These are phyloP conservation scores for Solenopsis fugax DNA, from an alignment of 1,140 invertebrate species.

Conservation along the genomic window DNA sequence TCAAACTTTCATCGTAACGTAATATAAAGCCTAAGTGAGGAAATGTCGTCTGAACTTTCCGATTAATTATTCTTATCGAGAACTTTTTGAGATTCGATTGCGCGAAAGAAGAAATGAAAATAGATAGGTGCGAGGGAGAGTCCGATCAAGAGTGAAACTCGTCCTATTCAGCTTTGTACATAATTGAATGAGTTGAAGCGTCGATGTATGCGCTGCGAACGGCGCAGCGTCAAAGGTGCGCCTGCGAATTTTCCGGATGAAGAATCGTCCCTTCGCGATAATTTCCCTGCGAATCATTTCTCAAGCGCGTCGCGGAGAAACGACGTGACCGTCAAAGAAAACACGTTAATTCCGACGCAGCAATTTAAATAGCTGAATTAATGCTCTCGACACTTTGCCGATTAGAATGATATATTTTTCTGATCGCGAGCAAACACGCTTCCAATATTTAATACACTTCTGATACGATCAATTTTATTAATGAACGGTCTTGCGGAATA, in stretches of 20 bases:
- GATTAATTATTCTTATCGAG: not conserved
- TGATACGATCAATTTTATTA: constrained; percentile 7
- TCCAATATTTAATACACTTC: constrained; percentile 4
- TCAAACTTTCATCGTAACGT: not conserved
- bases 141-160: constrained; percentile 47
- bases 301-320: not conserved
- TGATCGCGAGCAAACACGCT: not conserved
- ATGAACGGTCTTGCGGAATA: constrained; percentile 5
- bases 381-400: not conserved
- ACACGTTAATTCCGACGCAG: constrained; percentile 30
- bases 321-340: constrained; percentile 38
- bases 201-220: constrained; percentile 33
- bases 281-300: constrained; percentile 49
- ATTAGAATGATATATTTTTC: not conserved
- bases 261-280: constrained; percentile 43
- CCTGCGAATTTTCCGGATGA: constrained; percentile 54
- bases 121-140: not conserved
- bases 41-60: constrained; percentile 2
- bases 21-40: not conserved
- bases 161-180: constrained; percentile 35
- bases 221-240: constrained; percentile 30
- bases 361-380: constrained; percentile 37
- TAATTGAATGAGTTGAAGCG: constrained; percentile 40
- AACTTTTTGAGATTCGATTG: constrained; percentile 12
- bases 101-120: not conserved